These are phyloP conservation scores for Lithobates sylvaticus DNA, from an alignment of 2,797 vertebrate genomes.

Conservation along the genomic window DNA sequence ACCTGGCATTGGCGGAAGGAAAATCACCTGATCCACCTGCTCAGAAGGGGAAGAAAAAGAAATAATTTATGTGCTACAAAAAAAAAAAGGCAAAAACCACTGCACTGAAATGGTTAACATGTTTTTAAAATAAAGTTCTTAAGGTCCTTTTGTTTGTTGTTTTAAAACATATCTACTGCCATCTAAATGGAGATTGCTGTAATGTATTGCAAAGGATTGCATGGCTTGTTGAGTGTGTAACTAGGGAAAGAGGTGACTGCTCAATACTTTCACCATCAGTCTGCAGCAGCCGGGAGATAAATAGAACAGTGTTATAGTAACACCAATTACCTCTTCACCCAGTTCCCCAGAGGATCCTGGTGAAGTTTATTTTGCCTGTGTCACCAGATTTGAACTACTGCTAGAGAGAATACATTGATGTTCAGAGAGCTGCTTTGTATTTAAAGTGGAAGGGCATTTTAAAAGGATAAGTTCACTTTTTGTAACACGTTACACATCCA, in stretches of 20 bases:
- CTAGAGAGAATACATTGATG: not conserved
- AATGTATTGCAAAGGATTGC: constrained; percentile 59
- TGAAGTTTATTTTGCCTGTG: not conserved
- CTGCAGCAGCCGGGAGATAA: constrained; percentile 11
- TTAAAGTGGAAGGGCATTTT: too few relatives aligned
- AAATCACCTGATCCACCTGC: constrained; percentile 74
- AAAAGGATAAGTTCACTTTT: too few relatives aligned
- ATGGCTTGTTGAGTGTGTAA: constrained; percentile 39
- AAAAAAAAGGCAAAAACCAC: not conserved
- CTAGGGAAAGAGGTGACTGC: constrained; percentile 32
- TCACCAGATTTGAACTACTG: not conserved
- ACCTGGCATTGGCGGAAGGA: constrained; percentile 83
- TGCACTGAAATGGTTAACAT: not conserved
- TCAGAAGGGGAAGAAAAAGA: constrained; percentile 85
- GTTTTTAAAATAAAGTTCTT: constrained; percentile 54
- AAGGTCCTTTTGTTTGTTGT: constrained; percentile 9
- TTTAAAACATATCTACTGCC: not conserved
- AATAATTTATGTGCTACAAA: constrained; percentile 36
- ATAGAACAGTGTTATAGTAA: constrained; percentile 56
- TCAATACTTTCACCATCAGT: constrained; percentile 16
- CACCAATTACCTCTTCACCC: constrained; percentile 43
- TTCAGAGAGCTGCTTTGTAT: too few relatives aligned
- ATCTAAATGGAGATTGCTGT: constrained; percentile 13
- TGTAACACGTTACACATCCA: too few relatives aligned
- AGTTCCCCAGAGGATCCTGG: not conserved